These are phyloP conservation scores for Tychaedon coryphoeus DNA, from an alignment of 2,113 vertebrate species.

Conservation along the genomic window DNA sequence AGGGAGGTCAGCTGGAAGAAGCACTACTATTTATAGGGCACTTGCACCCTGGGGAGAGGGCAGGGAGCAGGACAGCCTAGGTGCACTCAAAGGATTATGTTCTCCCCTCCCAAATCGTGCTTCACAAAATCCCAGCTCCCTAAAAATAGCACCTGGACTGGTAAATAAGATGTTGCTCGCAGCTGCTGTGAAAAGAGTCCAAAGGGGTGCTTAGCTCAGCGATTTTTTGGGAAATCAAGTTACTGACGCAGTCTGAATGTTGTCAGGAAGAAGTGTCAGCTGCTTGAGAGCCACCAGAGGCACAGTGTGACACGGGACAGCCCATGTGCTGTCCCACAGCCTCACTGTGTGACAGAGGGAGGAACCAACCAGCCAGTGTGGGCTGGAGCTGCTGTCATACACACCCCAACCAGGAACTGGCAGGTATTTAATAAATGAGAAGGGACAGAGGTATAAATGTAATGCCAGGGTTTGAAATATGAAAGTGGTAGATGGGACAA, in stretches of 20 bases:
- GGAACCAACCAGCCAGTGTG: background rate
- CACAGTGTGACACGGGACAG: rapidly evolving
- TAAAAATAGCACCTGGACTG: background rate
- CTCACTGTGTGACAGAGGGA: rapidly evolving
- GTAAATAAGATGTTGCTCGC: background rate
- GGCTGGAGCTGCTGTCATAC: background rate
- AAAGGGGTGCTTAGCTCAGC: background rate
- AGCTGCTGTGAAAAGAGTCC: background rate
- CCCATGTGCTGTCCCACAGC: background rate
- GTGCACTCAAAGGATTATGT: background rate
- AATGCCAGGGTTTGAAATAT: background rate
- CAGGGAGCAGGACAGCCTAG: background rate
- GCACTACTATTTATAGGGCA: background rate
- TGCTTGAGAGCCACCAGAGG: background rate
- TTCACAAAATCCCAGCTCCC: background rate
- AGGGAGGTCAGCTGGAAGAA: conserved; percentile 48
- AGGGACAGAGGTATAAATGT: background rate
- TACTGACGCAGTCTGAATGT: background rate
- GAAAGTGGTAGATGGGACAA: background rate
- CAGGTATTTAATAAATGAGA: background rate
- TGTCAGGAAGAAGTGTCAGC: background rate
- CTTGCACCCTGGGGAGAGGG: background rate
- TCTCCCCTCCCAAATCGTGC: background rate
- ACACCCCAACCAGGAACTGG: rapidly evolving
- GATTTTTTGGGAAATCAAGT: background rate